phyloP scores from a whole-genome alignment of 2,888 invertebrate genomes.

The Rhyacophila evoluta region DNA sequence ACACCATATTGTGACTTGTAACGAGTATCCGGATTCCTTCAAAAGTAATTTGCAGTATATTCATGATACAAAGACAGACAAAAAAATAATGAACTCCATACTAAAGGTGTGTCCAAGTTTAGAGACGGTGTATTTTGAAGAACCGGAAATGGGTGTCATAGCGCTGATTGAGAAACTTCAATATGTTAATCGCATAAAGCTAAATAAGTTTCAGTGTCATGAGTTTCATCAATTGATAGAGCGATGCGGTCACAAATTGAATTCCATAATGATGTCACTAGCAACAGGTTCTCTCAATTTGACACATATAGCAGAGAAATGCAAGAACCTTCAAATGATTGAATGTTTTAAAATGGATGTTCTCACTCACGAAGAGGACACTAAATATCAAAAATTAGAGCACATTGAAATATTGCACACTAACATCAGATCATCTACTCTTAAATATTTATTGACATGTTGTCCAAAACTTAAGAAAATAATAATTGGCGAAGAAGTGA shows the following conservation, averaged over 20 bases:
- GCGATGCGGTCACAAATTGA: slow-evolving; percentile 68
- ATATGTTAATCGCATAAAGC: slow-evolving; percentile 70
- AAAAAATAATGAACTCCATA: slow-evolving; percentile 72
- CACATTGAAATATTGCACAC: slow-evolving; percentile 77
- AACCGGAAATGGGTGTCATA: slow-evolving; percentile 71
- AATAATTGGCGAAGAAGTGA: slow-evolving; percentile 75
- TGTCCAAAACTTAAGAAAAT: slow-evolving; percentile 73
- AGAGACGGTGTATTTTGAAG: slow-evolving; percentile 76
- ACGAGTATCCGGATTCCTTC: slow-evolving; percentile 68
- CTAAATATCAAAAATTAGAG: slow-evolving; percentile 72
- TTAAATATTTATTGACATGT: slow-evolving; percentile 74
- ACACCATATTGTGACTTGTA: slow-evolving; percentile 68
- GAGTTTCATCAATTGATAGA: slow-evolving; percentile 73
- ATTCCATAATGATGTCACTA: slow-evolving; percentile 72
- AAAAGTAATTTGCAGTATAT: slow-evolving; percentile 76
- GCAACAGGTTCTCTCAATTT: slow-evolving; percentile 72
- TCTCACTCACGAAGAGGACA: slow-evolving; percentile 69
- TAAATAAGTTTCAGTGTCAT: slow-evolving; percentile 73
- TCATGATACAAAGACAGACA: slow-evolving; percentile 75
- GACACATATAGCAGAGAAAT: slow-evolving; percentile 71
- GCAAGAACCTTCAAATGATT: slow-evolving; percentile 72
- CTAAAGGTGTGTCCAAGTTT: slow-evolving; percentile 72
- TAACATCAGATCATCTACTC: slow-evolving; percentile 69
- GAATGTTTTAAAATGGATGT: slow-evolving; percentile 78
- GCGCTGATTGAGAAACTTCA: slow-evolving; percentile 66